Base-by-base conservation (phyloP, 2,888 invertebrate genomes). In the Rhingia campestris region DNA sequence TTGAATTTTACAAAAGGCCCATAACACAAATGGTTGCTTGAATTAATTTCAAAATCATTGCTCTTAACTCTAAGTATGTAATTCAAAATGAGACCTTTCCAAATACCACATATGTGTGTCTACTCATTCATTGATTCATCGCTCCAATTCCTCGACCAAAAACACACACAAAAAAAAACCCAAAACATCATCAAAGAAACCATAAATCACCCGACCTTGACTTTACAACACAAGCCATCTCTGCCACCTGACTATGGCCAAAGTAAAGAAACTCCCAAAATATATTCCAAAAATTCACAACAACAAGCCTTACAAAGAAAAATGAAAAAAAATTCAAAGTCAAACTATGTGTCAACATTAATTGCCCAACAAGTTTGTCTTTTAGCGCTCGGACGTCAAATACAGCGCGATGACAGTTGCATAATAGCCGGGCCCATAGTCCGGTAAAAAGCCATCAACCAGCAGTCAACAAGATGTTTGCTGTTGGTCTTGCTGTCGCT, bases 321-420 rank as follows among this genome's bases (percentile, higher is more conserved):
- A 37, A 22, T 30, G n/a, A 12, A 30, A 6, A 14, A 45, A 70
- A 70, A 49, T 75, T 77, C 58, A 77, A 77, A 79, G 72, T 77
- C 77, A 77, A 73, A 67, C 56, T 51, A 67, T 73, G 61, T 81
- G 77, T 77, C 77, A 82, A 82, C 73, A 69, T 33, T 14, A 58
- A 37, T 82, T 82, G 63, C 77, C 35, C 63, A 73, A 82, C 67
- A 72, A 67, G 51, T 73, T 82, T 77, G 45, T 67, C 56, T 30
- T 30, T 49, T 61, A 37, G 41, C 22, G 56, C 59, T 54, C 47
- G 33, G 39, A 74, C 37, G 63, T 56, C 73, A 64, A 64, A 49
- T 12, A 14, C 45, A 4, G 47, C 56, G 37, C 45, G 54, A 54
- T 47, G 73, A 56, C 45, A 39, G 39, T 74, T 74, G 32, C 47